Evolutionary conservation across 2,113 vertebrate species (phyloP), one percentile per base, ranked within the genome.

Genomic region (Rhabdomys dilectus): DNA sequence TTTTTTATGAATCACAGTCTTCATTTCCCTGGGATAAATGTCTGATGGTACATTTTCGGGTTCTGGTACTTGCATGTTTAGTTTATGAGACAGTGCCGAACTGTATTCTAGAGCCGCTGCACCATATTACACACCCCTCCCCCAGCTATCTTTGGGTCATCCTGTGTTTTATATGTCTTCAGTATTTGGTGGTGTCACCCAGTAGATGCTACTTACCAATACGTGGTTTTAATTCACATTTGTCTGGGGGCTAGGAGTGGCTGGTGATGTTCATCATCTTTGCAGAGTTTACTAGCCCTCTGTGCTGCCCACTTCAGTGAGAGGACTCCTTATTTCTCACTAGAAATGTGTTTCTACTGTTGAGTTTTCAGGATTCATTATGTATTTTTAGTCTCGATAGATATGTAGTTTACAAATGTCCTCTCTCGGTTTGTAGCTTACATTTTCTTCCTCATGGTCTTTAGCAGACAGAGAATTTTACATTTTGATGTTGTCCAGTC

Each of bases 1-100:
- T 73, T 92, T 84, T 73, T 39, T 94, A 58, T 84, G 39, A 78
- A 68, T 73, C 34, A 68, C 39, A 51, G 64, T 92, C 77, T 91
- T 75, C 58, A 70, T 86, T 93, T 91, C 4, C 0, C 64, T 86
- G 51, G 51, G 58, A 76, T 86, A 85, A 70, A 68, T 87, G 91
- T 58, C 84, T 88, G 64, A 48, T 26, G 88, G 36, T 78, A 62
- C 58, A 91, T 85, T 89, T 88, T 24, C 70, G 62, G 76, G 48
- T 62, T 85, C 36, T 93, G 58, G 81, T 96, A 88, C 84, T 76
- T 94, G 39, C 56, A 93, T 80, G 64, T 91, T 96, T 93, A 56
- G 51, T 76, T 88, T 82, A 82, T 72, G 85, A 90, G 75, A 82
- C 81, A 42, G 51, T 82, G 66, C 89, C 70, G 42, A 77, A 51